Evolutionary conservation across 2,797 vertebrate genomes (phyloP).

Genomic region (Cryptoblepharus egeriae): DNA sequence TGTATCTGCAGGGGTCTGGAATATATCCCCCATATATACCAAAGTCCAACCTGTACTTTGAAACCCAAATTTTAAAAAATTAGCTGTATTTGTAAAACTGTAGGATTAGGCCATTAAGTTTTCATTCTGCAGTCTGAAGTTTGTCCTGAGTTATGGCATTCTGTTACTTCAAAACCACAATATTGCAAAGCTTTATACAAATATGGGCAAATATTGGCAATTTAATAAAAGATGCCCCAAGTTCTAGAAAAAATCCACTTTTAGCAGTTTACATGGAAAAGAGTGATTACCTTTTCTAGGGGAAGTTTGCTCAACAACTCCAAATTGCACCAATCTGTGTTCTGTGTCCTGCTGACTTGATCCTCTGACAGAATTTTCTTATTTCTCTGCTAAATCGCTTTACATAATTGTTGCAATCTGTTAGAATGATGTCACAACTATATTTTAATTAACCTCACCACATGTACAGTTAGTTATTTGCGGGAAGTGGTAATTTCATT

Average conservation of each 20-base stretch:
- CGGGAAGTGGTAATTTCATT: too few relatives aligned
- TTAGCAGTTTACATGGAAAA: background rate
- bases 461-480: background rate
- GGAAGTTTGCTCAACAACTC: slow-evolving; percentile 28
- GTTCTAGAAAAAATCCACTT: slow-evolving; percentile 11
- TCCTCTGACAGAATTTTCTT: slow-evolving; percentile 36
- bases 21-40: too few relatives aligned
- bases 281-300: slow-evolving; percentile 17
- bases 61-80: too few relatives aligned
- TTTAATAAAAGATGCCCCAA: slow-evolving; percentile 9
- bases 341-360: slow-evolving; percentile 39
- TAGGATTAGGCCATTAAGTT: slow-evolving; percentile 26
- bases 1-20: too few relatives aligned
- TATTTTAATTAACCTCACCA: background rate
- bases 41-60: too few relatives aligned
- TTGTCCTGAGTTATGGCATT: slow-evolving; percentile 29
- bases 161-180: background rate
- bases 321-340: slow-evolving; percentile 40
- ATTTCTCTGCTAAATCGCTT: slow-evolving; percentile 52
- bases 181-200: too few relatives aligned
- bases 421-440: background rate
- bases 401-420: slow-evolving; percentile 24
- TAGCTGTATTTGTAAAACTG: too few relatives aligned
- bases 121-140: slow-evolving; percentile 22
- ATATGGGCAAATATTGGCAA: background rate